These are phyloP conservation scores for Lycopodina hypogea DNA, from an alignment of 37 sponge, comb jelly and placozoan genomes.

Conservation along the genomic window DNA sequence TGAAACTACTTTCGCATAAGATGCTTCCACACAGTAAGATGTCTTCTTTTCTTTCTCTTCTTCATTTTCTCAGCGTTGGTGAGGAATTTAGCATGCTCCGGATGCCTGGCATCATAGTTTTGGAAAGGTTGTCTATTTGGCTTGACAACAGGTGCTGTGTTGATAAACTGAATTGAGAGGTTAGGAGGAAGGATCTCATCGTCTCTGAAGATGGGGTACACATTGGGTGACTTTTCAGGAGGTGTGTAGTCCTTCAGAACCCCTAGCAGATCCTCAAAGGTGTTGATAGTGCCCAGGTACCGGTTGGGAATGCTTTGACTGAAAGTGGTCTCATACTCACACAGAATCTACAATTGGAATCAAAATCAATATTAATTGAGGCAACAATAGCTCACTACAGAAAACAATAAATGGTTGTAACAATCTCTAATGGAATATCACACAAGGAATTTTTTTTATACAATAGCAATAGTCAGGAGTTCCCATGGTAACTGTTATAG, in stretches of 20 bases:
- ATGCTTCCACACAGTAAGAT: conserved; percentile 5
- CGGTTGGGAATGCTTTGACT: conserved; percentile 18
- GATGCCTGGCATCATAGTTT: conserved; percentile 39
- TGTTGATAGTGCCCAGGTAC: conserved; percentile 24
- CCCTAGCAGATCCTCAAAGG: conserved; percentile 26
- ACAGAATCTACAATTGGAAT: conserved; percentile 24
- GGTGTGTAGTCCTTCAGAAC: conserved; percentile 11
- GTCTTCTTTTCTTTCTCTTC: conserved; percentile 6
- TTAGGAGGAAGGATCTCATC: conserved; percentile 33
- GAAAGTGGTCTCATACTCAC: conserved; percentile 44
- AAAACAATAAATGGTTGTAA: too few relatives aligned
- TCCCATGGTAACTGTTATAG: too few relatives aligned
- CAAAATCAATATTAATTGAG: not conserved
- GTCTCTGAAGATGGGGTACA: conserved; percentile 7
- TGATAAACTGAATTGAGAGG: conserved; percentile 45
- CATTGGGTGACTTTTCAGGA: not conserved
- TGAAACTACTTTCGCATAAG: too few relatives aligned
- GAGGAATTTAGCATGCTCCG: conserved; percentile 48
- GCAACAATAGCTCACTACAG: too few relatives aligned
- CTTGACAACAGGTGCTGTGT: not conserved
- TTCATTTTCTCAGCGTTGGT: conserved; percentile 33
- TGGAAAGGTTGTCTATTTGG: conserved; percentile 39
- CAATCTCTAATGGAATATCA: too few relatives aligned
- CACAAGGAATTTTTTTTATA: too few relatives aligned
- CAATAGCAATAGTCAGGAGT: too few relatives aligned